These are phyloP conservation scores for Gastrophysa polygoni DNA, from an alignment of 2,888 invertebrate genomes.

Conservation along the genomic window DNA sequence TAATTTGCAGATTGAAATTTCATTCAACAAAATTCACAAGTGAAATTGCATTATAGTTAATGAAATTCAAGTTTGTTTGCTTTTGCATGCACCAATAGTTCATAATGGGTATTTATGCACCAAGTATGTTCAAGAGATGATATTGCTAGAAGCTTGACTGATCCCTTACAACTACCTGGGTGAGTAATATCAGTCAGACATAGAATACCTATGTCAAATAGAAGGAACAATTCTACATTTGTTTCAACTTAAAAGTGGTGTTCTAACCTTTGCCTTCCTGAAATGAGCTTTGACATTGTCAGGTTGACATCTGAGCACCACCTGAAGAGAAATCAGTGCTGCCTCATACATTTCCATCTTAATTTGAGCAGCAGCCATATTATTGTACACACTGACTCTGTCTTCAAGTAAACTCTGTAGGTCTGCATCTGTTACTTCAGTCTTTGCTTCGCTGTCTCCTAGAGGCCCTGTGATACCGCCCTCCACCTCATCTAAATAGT, in stretches of 20 bases:
- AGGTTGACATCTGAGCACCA: slow-evolving; percentile 83
- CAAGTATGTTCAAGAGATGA: too few relatives aligned
- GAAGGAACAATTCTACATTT: too few relatives aligned
- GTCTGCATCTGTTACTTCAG: slow-evolving; percentile 62
- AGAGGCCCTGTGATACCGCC: slow-evolving; percentile 57
- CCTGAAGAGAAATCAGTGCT: slow-evolving; percentile 81
- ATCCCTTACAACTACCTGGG: too few relatives aligned
- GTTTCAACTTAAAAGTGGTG: not conserved
- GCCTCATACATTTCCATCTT: slow-evolving; percentile 86
- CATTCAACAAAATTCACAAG: too few relatives aligned
- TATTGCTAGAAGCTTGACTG: too few relatives aligned
- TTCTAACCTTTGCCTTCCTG: slow-evolving; percentile 74
- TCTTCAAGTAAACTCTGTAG: slow-evolving; percentile 76
- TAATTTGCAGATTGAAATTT: too few relatives aligned
- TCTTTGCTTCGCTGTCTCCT: slow-evolving; percentile 17
- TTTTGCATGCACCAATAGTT: too few relatives aligned
- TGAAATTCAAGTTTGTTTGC: too few relatives aligned
- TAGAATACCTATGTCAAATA: too few relatives aligned
- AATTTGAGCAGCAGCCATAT: slow-evolving; percentile 90
- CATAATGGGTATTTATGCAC: too few relatives aligned
- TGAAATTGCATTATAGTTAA: too few relatives aligned
- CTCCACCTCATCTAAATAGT: slow-evolving; percentile 77
- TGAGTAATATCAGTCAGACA: too few relatives aligned
- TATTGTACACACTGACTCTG: slow-evolving; percentile 84
- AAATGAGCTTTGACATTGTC: slow-evolving; percentile 89